These are phyloP conservation scores for Branchipolynoe longqiensis DNA, from an alignment of 2,888 invertebrate genomes.

Conservation along the genomic window DNA sequence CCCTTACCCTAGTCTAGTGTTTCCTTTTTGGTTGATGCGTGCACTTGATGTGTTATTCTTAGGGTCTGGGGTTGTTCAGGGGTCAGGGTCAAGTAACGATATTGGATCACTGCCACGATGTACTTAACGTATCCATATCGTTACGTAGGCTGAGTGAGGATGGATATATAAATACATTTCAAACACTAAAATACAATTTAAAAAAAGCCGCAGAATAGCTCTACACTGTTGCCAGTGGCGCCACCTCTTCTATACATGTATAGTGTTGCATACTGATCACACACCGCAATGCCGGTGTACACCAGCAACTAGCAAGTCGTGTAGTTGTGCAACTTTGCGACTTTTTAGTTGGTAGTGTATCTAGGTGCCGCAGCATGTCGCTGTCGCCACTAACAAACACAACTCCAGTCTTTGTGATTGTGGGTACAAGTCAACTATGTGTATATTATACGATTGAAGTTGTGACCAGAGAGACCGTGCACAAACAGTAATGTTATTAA, in stretches of 20 bases:
- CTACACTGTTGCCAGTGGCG: slow-evolving; percentile 48
- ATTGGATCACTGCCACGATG: slow-evolving; percentile 38
- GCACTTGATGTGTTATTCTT: slow-evolving; percentile 8
- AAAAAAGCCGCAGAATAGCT: too few relatives aligned
- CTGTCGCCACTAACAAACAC: too few relatives aligned
- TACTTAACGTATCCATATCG: slow-evolving; percentile 43
- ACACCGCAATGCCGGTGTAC: too few relatives aligned
- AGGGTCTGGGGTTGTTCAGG: slow-evolving; percentile 1
- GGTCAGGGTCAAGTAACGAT: background rate
- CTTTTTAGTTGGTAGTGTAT: too few relatives aligned
- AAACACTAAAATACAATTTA: slow-evolving; percentile 3
- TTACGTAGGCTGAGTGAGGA: background rate
- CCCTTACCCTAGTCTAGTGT: slow-evolving; percentile 42
- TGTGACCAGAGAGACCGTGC: too few relatives aligned
- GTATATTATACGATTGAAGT: too few relatives aligned
- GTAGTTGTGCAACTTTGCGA: too few relatives aligned
- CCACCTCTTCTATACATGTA: slow-evolving; percentile 18
- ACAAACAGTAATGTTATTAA: too few relatives aligned
- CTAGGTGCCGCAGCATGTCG: too few relatives aligned
- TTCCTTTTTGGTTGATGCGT: slow-evolving; percentile 11
- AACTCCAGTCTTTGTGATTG: too few relatives aligned
- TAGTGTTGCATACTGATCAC: slow-evolving; percentile 25
- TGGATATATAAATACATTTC: background rate
- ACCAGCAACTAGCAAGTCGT: too few relatives aligned
- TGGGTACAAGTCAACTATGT: too few relatives aligned